These are phyloP conservation scores for Coccyzus lansbergi DNA, from an alignment of 2,797 vertebrate genomes.

Conservation along the genomic window DNA sequence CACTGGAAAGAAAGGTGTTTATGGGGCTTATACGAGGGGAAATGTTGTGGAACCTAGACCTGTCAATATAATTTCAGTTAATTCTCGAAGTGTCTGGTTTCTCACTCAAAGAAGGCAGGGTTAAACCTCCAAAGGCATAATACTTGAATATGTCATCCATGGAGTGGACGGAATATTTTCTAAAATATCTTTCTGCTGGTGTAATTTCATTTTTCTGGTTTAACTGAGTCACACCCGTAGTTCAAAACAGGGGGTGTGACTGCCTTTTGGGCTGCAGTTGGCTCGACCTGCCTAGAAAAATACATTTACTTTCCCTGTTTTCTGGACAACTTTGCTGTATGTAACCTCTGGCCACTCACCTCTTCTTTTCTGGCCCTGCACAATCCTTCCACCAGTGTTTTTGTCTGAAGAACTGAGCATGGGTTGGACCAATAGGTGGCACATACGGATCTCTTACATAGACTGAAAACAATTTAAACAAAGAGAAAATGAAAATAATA, in stretches of 20 bases:
- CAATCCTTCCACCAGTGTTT: not conserved
- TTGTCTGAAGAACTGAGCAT: not conserved
- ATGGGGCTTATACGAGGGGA: slow-evolving; percentile 67
- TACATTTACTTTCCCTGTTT: slow-evolving; percentile 24
- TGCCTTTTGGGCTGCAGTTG: slow-evolving; percentile 25
- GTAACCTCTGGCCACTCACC: not conserved
- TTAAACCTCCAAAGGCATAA: slow-evolving; percentile 60
- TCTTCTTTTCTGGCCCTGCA: not conserved
- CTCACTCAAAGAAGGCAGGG: slow-evolving; percentile 57
- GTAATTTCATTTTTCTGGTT: slow-evolving; percentile 29
- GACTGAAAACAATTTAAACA: not conserved
- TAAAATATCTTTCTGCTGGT: slow-evolving; percentile 51
- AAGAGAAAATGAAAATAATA: slow-evolving; percentile 21
- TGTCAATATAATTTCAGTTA: slow-evolving; percentile 57
- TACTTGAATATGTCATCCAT: slow-evolving; percentile 46
- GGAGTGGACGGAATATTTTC: slow-evolving; percentile 48
- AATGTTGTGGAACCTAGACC: slow-evolving; percentile 78
- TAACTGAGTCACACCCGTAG: slow-evolving; percentile 33
- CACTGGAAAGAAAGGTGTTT: slow-evolving; percentile 77
- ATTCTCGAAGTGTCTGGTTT: slow-evolving; percentile 66
- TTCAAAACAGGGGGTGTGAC: not conserved
- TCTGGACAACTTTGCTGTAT: not conserved
- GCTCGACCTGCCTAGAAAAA: not conserved
- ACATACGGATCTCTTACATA: slow-evolving; percentile 36
- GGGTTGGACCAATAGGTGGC: slow-evolving; percentile 44